Percentiles rank a stretch among this genome's conserved stretches.
phyloP scores from a whole-genome alignment of 2,797 vertebrate genomes.

The Lerista edwardsae region DNA sequence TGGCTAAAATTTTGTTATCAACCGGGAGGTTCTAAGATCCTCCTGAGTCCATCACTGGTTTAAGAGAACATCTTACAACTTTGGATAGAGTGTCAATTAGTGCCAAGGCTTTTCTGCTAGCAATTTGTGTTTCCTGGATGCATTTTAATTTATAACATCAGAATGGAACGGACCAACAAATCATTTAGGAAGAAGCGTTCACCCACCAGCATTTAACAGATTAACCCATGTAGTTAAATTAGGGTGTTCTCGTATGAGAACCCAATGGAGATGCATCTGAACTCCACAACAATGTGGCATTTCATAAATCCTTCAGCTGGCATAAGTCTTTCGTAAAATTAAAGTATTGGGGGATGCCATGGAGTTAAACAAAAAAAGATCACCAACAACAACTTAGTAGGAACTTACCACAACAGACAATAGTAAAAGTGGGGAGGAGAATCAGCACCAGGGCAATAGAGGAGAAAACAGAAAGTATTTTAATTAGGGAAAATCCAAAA shows the following conservation, averaged over 20 bases:
- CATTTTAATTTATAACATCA: conserved; percentile 12
- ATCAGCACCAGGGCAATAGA: conserved; percentile 96
- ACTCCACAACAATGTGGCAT: conserved; percentile 43
- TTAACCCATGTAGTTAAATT: not conserved
- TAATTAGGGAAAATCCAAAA: conserved; percentile 93
- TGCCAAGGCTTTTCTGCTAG: conserved; percentile 23
- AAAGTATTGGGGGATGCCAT: conserved; percentile 69
- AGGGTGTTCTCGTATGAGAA: not conserved
- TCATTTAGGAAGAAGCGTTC: not conserved
- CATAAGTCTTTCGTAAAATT: conserved; percentile 76
- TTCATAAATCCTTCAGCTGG: conserved; percentile 69
- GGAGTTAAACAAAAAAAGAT: conserved; percentile 70
- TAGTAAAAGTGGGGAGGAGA: conserved; percentile 98
- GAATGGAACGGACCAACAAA: not conserved
- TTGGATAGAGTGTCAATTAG: conserved; percentile 15
- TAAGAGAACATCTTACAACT: conserved; percentile 4
- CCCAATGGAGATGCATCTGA: not conserved
- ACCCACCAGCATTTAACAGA: not conserved
- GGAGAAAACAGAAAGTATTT: conserved; percentile 99
- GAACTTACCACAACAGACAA: conserved; percentile 99
- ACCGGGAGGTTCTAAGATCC: not conserved
- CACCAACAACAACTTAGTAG: conserved; percentile 84
- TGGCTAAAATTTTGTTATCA: conserved; percentile 22
- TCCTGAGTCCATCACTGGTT: conserved; percentile 8
- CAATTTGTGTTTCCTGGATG: conserved; percentile 8